Evolutionary conservation across 2,888 invertebrate species (phyloP), one percentile per base, ranked within the genome.

Genomic region (Plebejus melissa): DNA sequence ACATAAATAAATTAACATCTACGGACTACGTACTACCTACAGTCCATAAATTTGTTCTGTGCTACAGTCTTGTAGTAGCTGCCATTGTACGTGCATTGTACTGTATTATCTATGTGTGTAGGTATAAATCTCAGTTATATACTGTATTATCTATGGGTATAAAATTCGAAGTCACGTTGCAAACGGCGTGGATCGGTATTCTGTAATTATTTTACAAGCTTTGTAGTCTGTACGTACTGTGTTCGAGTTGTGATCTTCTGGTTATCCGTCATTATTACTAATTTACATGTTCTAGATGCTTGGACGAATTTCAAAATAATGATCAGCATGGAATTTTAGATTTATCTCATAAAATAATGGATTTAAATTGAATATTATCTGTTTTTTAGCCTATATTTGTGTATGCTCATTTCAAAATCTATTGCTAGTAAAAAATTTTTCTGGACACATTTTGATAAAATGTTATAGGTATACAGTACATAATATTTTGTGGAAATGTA

Each of bases 81-180:
- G n/a, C n/a, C n/a, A n/a, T 22, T 22, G 0, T 22, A 22, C n/a
- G n/a, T n/a, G n/a, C n/a, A n/a, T n/a, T n/a, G n/a, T 22, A 22
- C 22, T 22, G 22, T 22, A 22, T 22, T 22, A 22, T 22, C 22
- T 22, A 22, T 22, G 22, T 22, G 22, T 22, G 22, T 22, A 22
- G 22, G 22, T 22, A 57, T n/a, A 57, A 4, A 57, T 57, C 22
- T 76, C 58, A 11, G 2, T 11, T 11, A 0, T 50, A 13, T 46
- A 22, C 9, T 13, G 0, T 57, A 5, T 4, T 0, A 0, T n/a
- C 28, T 28, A 6, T 60, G 28, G 60, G 58, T 58, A 60, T 28
- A 28, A 4, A 28, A 28, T 28, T 85, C 82, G 79, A 80, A 84
- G 94, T 95, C 95, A 95, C 95, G 95, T 95, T 95, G 94, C 94